phyloP scores from a whole-genome alignment of 2,888 invertebrate species.

The Scelioninae gen. 1 region DNA sequence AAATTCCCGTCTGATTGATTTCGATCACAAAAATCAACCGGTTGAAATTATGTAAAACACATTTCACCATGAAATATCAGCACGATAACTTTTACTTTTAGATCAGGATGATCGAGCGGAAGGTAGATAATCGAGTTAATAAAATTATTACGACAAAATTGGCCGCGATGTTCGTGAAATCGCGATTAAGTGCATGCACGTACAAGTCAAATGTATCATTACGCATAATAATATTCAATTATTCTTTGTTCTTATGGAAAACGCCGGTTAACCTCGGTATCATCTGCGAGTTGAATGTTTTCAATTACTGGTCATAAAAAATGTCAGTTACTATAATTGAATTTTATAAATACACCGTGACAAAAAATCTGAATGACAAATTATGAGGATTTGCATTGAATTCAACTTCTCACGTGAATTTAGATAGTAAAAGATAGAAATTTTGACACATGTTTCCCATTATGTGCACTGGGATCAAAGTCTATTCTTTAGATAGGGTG shows the following conservation, averaged over 20 bases:
- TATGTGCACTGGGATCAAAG: too few relatives aligned
- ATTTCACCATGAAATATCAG: background rate
- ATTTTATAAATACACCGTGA: constrained; percentile 3
- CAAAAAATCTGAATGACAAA: background rate
- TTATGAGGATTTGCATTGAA: constrained; percentile 1
- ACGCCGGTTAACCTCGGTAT: constrained; percentile 13
- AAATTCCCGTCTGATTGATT: constrained; percentile 13
- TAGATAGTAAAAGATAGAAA: background rate
- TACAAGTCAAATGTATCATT: constrained; percentile 52
- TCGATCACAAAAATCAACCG: constrained; percentile 1
- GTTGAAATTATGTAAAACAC: constrained; percentile 1
- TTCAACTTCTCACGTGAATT: background rate
- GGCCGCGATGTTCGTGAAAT: constrained; percentile 33
- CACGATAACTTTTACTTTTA: constrained; percentile 30
- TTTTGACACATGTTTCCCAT: too few relatives aligned
- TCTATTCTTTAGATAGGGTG: too few relatives aligned
- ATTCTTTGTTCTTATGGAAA: constrained; percentile 46
- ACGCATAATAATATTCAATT: constrained; percentile 61
- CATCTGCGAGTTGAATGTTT: background rate
- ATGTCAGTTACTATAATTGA: constrained; percentile 12
- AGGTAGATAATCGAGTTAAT: constrained; percentile 34
- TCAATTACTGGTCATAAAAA: constrained; percentile 41
- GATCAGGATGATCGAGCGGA: constrained; percentile 23
- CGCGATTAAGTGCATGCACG: constrained; percentile 56
- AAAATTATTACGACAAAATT: constrained; percentile 48